Conservation (phyloP, 1,140 invertebrate species). For the Cyclargus thomasi region DNA sequence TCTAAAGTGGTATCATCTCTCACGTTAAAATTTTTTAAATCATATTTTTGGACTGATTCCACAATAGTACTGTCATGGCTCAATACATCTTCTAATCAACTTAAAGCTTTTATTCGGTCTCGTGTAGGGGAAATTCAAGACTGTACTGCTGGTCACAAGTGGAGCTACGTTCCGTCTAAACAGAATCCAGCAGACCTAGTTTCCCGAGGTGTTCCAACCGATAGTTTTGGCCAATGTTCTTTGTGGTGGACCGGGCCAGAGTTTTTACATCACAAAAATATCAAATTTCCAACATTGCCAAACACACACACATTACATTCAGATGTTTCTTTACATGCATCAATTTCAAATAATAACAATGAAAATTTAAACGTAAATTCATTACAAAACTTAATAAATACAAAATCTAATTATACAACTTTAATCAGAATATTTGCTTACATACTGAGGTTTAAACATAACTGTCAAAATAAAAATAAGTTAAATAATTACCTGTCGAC, state of each 20-base stretch:
- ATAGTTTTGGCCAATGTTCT: slow-evolving; percentile 15
- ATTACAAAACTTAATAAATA: slow-evolving; percentile 14
- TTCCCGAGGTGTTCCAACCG: slow-evolving; percentile 25
- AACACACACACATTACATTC: slow-evolving; percentile 8
- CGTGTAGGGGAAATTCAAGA: slow-evolving; percentile 14
- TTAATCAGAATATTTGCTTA: slow-evolving; percentile 18
- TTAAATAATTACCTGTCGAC: background rate
- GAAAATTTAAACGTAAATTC: slow-evolving; percentile 1
- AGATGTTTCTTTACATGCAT: slow-evolving; percentile 2
- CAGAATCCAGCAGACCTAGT: slow-evolving; percentile 29
- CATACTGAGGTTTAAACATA: slow-evolving; percentile 10
- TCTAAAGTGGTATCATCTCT: too few species aligned
- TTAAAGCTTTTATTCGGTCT: slow-evolving; percentile 2
- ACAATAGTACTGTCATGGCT: too few species aligned
- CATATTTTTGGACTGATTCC: too few species aligned
- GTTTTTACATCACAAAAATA: slow-evolving; percentile 18
- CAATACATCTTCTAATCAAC: background rate
- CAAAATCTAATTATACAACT: slow-evolving; percentile 14
- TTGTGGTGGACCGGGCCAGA: slow-evolving; percentile 26
- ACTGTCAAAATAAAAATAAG: slow-evolving; percentile 9
- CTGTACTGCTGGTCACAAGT: slow-evolving; percentile 13
- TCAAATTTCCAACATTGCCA: slow-evolving; percentile 23
- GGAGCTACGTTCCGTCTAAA: slow-evolving; percentile 25
- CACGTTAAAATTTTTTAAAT: too few species aligned
- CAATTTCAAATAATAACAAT: slow-evolving; percentile 19